phyloP scores from a whole-genome alignment of 2,888 invertebrate genomes.

The Tetragonula carbonaria region DNA sequence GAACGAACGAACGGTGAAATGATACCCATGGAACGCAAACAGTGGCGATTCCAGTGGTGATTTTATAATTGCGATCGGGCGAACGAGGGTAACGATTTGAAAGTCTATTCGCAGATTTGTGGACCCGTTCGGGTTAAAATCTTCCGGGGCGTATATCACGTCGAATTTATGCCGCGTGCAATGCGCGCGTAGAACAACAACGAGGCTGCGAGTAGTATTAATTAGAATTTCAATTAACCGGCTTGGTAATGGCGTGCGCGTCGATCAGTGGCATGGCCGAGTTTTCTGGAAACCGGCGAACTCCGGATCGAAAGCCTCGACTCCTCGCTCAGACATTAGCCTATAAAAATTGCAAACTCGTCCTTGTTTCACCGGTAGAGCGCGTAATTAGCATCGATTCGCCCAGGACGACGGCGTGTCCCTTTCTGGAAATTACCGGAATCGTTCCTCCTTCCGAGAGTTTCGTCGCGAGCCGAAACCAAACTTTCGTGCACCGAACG shows the following conservation, averaged over 20 bases:
- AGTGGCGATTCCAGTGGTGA: not conserved
- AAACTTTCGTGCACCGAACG: not conserved
- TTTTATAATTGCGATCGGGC: not conserved
- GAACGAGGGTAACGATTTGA: slow-evolving; percentile 11
- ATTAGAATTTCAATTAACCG: slow-evolving; percentile 36
- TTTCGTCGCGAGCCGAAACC: not conserved
- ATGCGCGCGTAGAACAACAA: slow-evolving; percentile 24
- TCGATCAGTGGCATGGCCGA: slow-evolving; percentile 32
- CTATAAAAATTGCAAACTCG: slow-evolving; percentile 47
- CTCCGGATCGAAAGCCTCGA: slow-evolving; percentile 1
- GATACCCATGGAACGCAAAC: too few relatives aligned
- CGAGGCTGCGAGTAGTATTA: slow-evolving; percentile 21
- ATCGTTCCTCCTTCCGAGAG: slow-evolving; percentile 19
- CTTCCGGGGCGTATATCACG: slow-evolving; percentile 27
- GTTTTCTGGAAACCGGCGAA: slow-evolving; percentile 23
- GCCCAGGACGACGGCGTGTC: not conserved
- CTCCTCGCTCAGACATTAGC: slow-evolving; percentile 42
- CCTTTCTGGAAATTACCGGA: slow-evolving; percentile 17
- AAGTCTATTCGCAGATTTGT: slow-evolving; percentile 25
- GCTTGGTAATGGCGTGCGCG: slow-evolving; percentile 20
- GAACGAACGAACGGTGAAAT: too few relatives aligned
- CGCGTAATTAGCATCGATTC: slow-evolving; percentile 49
- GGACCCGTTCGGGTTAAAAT: slow-evolving; percentile 20
- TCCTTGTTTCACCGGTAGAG: slow-evolving; percentile 43
- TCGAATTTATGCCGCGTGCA: slow-evolving; percentile 23